A percentile compares a stretch with the other conserved stretches of the same genome.
These are phyloP conservation scores for Gambelia wislizenii DNA, from an alignment of 2,797 vertebrate species.

Conservation along the genomic window DNA sequence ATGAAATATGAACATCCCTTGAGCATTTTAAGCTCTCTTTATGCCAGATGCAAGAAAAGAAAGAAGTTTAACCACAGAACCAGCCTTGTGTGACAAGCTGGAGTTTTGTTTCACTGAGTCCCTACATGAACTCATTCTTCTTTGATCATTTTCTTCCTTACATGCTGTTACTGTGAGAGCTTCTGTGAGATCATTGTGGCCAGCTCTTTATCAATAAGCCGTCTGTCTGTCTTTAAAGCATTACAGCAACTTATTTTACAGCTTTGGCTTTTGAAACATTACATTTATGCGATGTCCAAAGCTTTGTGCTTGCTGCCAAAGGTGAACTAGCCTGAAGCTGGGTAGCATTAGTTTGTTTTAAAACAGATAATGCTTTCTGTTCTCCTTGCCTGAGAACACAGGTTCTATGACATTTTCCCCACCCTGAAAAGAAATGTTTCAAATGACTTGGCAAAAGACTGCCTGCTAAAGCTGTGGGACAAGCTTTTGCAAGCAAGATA, in stretches of 20 bases:
- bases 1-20: slow-evolving; percentile 1
- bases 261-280: slow-evolving; percentile 23
- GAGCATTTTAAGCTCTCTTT: not conserved
- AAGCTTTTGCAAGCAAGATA: slow-evolving; percentile 8
- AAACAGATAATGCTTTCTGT: not conserved
- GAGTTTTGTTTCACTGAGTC: not conserved
- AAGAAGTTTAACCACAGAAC: not conserved
- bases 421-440: not conserved
- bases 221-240: slow-evolving; percentile 9
- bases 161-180: not conserved
- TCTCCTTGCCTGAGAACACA: not conserved
- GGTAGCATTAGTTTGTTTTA: rapidly evolving
- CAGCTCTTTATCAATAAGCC: slow-evolving; percentile 12
- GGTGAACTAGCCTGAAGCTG: not conserved
- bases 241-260: slow-evolving; percentile 17
- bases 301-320: not conserved
- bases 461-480: slow-evolving; percentile 31
- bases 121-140: not conserved
- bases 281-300: slow-evolving; percentile 22
- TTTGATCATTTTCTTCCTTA: not conserved
- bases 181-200: slow-evolving; percentile 13
- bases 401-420: not conserved
- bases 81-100: slow-evolving; percentile 1
- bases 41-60: slow-evolving; percentile 27
- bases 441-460: not conserved